Conservation (phyloP, 2,888 invertebrate species). For the Pachycephus smyrnensis region DNA sequence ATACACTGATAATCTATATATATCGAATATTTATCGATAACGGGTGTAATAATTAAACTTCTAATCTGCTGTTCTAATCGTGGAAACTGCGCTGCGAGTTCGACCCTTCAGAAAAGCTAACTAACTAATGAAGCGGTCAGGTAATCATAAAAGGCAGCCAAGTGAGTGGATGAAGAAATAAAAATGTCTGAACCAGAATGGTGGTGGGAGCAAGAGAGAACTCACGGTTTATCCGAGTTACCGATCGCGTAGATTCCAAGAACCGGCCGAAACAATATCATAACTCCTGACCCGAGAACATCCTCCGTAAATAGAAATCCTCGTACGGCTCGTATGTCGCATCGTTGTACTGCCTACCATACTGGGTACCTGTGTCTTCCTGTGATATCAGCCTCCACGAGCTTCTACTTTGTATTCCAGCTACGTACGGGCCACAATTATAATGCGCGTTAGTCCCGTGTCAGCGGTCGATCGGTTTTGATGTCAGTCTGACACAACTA, state of each 20-base stretch:
- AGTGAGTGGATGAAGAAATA: slow-evolving; percentile 59
- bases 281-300: slow-evolving; percentile 62
- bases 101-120: slow-evolving; percentile 28
- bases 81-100: slow-evolving; percentile 15
- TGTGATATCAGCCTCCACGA: slow-evolving; percentile 7
- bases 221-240: slow-evolving; percentile 61
- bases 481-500: slow-evolving; percentile 30
- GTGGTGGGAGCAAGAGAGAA: slow-evolving; percentile 33
- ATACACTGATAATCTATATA: neutral
- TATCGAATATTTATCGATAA: slow-evolving; percentile 20
- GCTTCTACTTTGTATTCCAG: slow-evolving; percentile 32
- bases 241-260: slow-evolving; percentile 66
- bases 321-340: slow-evolving; percentile 24
- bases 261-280: slow-evolving; percentile 65
- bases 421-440: slow-evolving; percentile 50
- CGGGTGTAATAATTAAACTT: slow-evolving; percentile 20
- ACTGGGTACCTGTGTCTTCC: neutral
- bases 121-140: slow-evolving; percentile 44
- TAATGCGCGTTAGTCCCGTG: slow-evolving; percentile 53
- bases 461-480: slow-evolving; percentile 57
- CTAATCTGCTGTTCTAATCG: slow-evolving; percentile 22
- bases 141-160: slow-evolving; percentile 49
- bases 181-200: slow-evolving; percentile 41
- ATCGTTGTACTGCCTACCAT: neutral
- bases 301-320: slow-evolving; percentile 62